A percentile compares a stretch with the other conserved stretches of the same genome.
phyloP scores from a whole-genome alignment of 2,888 invertebrate genomes.

The Phortica magna region DNA sequence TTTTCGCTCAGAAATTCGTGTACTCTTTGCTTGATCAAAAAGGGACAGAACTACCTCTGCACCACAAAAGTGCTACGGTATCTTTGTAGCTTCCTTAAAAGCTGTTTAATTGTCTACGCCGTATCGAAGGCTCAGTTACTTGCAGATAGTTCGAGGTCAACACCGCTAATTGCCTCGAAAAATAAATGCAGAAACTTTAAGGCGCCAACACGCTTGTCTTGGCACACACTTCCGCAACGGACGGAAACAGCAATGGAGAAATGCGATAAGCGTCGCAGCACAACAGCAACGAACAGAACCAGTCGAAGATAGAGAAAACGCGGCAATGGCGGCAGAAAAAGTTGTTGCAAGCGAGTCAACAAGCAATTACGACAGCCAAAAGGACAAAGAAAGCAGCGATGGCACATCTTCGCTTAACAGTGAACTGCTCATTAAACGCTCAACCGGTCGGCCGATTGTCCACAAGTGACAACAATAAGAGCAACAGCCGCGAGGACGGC shows the following conservation, averaged over 20 bases:
- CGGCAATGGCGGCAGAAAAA: background rate
- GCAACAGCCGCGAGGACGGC: conserved; percentile 7
- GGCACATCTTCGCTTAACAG: background rate
- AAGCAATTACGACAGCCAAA: conserved; percentile 26
- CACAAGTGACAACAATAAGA: background rate
- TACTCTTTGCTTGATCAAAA: background rate
- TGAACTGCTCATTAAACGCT: conserved; percentile 13
- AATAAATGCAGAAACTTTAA: background rate
- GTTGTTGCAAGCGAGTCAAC: conserved; percentile 20
- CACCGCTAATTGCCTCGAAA: conserved; percentile 24
- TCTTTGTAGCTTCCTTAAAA: too few species aligned
- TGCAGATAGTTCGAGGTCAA: background rate
- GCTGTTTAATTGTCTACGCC: too few species aligned
- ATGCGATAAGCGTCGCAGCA: conserved; percentile 13
- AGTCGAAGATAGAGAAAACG: background rate
- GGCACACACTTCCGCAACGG: background rate
- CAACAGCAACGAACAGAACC: background rate
- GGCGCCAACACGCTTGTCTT: background rate
- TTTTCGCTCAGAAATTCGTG: background rate
- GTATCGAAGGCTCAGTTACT: background rate
- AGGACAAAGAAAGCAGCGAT: conserved; percentile 7
- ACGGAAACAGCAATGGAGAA: conserved; percentile 14
- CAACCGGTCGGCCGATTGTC: background rate
- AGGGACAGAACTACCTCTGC: background rate
- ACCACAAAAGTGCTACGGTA: background rate